A percentile compares a stretch with the other conserved stretches of the same genome.
Evolutionary conservation across 2,113 vertebrate genomes (phyloP).

Genomic region (Cisticola juncidis): DNA sequence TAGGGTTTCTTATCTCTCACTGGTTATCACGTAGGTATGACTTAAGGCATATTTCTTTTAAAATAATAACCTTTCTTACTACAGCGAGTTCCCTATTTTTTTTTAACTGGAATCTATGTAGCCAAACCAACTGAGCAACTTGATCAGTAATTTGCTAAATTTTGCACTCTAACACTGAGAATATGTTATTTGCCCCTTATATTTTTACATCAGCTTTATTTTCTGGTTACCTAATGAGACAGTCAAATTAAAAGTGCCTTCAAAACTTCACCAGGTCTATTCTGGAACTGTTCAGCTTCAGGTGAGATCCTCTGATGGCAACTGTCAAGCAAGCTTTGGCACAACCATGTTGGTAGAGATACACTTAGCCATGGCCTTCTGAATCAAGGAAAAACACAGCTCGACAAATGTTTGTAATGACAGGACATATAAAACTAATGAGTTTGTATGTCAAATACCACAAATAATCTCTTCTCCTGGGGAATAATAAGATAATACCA

Average conservation of each 20-base stretch:
- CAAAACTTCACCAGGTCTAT: not conserved
- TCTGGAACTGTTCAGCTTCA: not conserved
- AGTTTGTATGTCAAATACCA: not conserved
- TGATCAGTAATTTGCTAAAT: not conserved
- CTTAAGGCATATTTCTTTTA: not conserved
- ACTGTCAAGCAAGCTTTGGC: not conserved
- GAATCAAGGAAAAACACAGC: not conserved
- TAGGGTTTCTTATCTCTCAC: not conserved
- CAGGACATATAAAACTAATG: not conserved
- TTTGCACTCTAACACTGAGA: not conserved
- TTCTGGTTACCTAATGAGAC: not conserved
- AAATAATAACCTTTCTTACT: not conserved
- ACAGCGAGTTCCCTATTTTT: rapidly evolving
- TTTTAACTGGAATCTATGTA: not conserved
- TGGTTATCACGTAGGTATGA: not conserved
- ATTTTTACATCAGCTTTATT: not conserved
- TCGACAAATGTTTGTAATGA: not conserved
- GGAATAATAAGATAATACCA: not conserved
- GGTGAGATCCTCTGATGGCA: not conserved
- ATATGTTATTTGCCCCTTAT: not conserved
- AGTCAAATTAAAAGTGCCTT: not conserved
- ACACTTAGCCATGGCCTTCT: not conserved
- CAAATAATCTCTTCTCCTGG: not conserved
- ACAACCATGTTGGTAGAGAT: not conserved
- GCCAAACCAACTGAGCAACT: not conserved